phyloP scores from a whole-genome alignment of 2,888 invertebrate species.

The Malachius bipustulatus region DNA sequence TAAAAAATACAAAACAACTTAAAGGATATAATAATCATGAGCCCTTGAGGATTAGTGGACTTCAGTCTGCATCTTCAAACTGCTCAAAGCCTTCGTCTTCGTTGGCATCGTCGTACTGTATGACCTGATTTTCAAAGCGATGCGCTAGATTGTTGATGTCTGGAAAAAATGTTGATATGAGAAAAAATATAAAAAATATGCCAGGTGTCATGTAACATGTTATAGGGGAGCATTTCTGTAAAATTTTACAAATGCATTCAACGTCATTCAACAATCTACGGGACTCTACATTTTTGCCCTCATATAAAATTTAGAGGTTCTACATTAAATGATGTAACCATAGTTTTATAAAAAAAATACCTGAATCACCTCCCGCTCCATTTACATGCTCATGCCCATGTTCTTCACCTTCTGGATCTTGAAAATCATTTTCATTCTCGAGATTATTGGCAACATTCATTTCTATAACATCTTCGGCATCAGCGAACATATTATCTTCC shows the following conservation, averaged over 20 bases:
- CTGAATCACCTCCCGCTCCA: constrained; percentile 35
- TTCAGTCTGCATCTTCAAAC: constrained; percentile 48
- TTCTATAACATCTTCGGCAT: constrained; percentile 36
- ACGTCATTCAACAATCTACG: no score
- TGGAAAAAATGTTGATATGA: no score
- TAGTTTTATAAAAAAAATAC: no score
- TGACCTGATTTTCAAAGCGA: constrained; percentile 34
- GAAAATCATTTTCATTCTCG: constrained; percentile 2
- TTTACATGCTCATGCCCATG: constrained; percentile 39
- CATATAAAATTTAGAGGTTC: no score
- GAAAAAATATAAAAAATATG: no score
- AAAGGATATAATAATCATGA: not conserved
- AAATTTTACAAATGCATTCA: no score
- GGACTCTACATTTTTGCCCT: no score
- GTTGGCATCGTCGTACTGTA: constrained; percentile 27
- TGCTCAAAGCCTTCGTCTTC: constrained; percentile 40
- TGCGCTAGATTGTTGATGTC: no score
- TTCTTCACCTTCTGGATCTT: not conserved
- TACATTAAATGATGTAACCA: no score
- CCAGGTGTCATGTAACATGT: no score
- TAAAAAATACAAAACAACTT: not conserved
- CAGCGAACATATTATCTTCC: constrained; percentile 36
- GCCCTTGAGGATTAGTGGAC: not conserved
- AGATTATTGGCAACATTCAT: constrained; percentile 32
- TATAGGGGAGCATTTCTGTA: no score